phyloP scores from a whole-genome alignment of 2,797 vertebrate genomes.

The Synaphobranchus kaupii region DNA sequence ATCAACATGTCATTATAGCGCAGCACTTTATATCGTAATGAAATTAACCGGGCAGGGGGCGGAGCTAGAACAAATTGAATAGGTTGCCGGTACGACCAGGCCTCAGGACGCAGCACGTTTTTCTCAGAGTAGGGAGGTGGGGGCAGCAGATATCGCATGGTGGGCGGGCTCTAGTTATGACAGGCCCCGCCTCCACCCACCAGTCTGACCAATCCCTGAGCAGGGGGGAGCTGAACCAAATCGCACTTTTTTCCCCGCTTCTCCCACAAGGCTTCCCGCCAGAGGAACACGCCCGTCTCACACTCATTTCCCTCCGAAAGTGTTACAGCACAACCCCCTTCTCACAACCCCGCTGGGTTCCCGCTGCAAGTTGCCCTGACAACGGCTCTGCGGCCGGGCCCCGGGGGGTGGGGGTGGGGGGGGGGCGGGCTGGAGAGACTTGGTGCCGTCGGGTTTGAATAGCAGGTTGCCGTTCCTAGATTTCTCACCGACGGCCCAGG shows the following conservation, averaged over 20 bases:
- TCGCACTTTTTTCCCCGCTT: background rate
- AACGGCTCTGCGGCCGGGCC: background rate
- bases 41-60: background rate
- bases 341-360: background rate
- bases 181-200: constrained; percentile 8
- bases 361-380: background rate
- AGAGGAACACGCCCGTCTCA: constrained; percentile 4
- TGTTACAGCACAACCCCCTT: background rate
- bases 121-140: background rate
- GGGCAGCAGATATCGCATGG: background rate
- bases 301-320: background rate
- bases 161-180: no score
- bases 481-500: background rate
- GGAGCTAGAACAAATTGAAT: constrained; percentile 10
- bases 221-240: background rate
- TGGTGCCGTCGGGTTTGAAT: background rate
- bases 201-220: background rate
- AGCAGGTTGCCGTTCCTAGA: background rate
- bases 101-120: constrained; percentile 13
- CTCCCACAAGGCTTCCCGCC: background rate
- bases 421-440: no score
- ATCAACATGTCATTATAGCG: constrained; percentile 10
- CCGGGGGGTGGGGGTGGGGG: background rate
- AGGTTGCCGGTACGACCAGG: constrained; percentile 24
- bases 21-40: constrained; percentile 10